Evolutionary conservation across 2,888 invertebrate genomes (phyloP).

Genomic region (Tuta absoluta): DNA sequence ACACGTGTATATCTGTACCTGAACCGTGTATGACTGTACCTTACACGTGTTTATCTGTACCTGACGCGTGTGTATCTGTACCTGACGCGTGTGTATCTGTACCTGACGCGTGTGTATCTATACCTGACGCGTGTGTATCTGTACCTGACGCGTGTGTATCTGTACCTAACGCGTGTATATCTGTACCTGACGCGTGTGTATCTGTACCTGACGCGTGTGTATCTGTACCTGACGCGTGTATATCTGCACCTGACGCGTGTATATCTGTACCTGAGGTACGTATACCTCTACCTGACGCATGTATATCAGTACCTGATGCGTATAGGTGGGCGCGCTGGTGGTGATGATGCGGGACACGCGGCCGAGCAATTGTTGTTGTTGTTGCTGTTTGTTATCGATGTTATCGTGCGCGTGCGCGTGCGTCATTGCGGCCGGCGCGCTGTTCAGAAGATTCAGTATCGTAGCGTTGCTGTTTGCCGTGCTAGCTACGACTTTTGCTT

Average conservation of each 20-base stretch:
- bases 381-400: conserved; percentile 67
- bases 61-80: background rate
- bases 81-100: background rate
- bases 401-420: conserved; percentile 64
- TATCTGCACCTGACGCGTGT: background rate
- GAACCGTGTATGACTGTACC: too few relatives aligned
- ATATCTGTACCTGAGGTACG: too few relatives aligned
- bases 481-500: conserved; percentile 72
- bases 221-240: too few relatives aligned
- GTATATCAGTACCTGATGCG: conserved; percentile 59
- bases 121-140: conserved; percentile 72
- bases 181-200: too few relatives aligned
- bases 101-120: background rate
- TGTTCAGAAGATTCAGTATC: conserved; percentile 88
- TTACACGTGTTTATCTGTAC: too few relatives aligned
- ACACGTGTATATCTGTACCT: too few relatives aligned
- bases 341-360: conserved; percentile 70
- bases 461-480: conserved; percentile 84
- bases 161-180: too few relatives aligned
- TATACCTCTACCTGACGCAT: background rate
- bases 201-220: too few relatives aligned
- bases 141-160: background rate
- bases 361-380: conserved; percentile 80
- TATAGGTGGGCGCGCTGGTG: conserved; percentile 67
- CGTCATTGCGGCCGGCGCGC: conserved; percentile 88